A percentile compares a stretch with the other conserved stretches of the same genome.
Conservation (phyloP, 1,140 invertebrate genomes). For the Drosophila grimshawi region DNA sequence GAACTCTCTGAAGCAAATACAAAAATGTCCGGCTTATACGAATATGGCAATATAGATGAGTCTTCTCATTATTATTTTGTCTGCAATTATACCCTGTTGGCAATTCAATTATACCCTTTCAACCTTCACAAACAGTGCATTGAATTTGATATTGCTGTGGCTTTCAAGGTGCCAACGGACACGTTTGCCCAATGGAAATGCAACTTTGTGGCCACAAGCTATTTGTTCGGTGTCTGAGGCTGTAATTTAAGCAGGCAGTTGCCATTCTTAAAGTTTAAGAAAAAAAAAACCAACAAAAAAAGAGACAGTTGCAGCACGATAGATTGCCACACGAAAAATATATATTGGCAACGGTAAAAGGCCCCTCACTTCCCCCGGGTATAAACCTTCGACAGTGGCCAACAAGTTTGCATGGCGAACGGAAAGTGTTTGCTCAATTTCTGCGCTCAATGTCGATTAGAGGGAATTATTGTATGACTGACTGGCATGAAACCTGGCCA, state of each 20-base stretch:
- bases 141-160: conserved; percentile 17
- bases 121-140: neutral
- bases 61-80: neutral
- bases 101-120: neutral
- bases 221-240: conserved; percentile 3
- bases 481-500: conserved; percentile 71
- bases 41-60: no score
- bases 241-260: conserved; percentile 28
- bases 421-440: conserved; percentile 79
- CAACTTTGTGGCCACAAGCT: conserved; percentile 15
- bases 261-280: conserved; percentile 17
- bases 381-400: conserved; percentile 12
- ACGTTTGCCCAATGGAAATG: conserved; percentile 3
- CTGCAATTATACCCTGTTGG: no score
- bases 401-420: conserved; percentile 36
- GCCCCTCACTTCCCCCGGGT: neutral
- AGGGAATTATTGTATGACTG: conserved; percentile 78
- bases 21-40: no score
- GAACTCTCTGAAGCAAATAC: no score
- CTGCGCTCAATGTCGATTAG: conserved; percentile 68
- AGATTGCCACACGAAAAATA: conserved; percentile 25
- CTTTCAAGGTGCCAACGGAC: conserved; percentile 19
- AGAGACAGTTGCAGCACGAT: conserved; percentile 10
- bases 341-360: neutral
- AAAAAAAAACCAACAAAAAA: neutral